Conservation (phyloP, 2,797 vertebrate species). For the Phrynocephalus vlangalii region DNA sequence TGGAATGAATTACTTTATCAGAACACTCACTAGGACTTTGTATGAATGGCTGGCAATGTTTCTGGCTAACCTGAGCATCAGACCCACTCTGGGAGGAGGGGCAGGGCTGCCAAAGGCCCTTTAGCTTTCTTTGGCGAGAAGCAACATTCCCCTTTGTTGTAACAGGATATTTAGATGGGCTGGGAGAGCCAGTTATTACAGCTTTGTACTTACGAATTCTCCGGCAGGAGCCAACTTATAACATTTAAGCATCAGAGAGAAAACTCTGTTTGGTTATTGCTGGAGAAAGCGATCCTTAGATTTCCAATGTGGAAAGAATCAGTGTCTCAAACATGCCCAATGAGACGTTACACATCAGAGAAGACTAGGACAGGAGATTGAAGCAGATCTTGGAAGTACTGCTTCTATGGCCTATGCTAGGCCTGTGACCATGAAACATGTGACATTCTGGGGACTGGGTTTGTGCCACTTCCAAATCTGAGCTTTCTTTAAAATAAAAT, state of each 20-base stretch:
- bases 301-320: neutral
- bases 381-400: no score
- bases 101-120: neutral
- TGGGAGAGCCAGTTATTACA: neutral
- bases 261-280: neutral
- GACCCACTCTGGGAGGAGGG: neutral
- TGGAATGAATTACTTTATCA: conserved; percentile 30
- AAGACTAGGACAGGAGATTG: conserved; percentile 1
- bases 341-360: neutral
- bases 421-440: neutral
- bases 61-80: conserved; percentile 3
- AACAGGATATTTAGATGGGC: conserved; percentile 16
- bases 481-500: no score
- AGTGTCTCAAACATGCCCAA: neutral
- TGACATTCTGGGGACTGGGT: no score
- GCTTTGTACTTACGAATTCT: conserved; percentile 19
- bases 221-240: neutral
- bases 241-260: conserved; percentile 3
- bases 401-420: no score
- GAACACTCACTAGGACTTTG: conserved; percentile 19
- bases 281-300: conserved; percentile 7
- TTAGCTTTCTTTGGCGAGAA: neutral
- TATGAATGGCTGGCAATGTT: conserved; percentile 8
- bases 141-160: neutral
- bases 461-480: neutral